phyloP scores from a whole-genome alignment of 2,797 vertebrate species.

The Syngnathus rostellatus region DNA sequence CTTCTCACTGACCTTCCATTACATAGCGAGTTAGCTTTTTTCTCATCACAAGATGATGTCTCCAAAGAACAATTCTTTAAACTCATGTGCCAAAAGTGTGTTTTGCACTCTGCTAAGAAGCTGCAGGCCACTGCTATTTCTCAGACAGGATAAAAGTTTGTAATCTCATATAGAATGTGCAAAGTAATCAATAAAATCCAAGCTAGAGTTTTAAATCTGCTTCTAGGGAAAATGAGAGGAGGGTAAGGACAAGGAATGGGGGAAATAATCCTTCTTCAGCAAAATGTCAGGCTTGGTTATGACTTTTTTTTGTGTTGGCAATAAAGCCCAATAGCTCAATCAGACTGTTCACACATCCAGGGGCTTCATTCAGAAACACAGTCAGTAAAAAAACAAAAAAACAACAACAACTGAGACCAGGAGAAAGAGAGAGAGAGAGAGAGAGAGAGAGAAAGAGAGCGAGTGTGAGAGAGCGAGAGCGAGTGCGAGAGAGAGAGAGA shows the following conservation, averaged over 20 bases:
- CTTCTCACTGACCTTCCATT: constrained; percentile 40
- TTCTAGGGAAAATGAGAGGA: constrained; percentile 35
- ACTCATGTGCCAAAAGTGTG: no score
- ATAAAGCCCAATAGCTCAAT: constrained; percentile 57
- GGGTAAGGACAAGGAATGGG: constrained; percentile 35
- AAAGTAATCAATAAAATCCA: constrained; percentile 43
- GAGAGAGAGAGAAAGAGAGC: constrained; percentile 10
- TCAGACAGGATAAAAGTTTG: constrained; percentile 21
- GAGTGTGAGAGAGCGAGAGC: constrained; percentile 14
- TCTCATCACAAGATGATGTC: constrained; percentile 40
- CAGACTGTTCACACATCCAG: constrained; percentile 54
- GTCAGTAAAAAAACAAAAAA: not conserved
- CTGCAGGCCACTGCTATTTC: constrained; percentile 1
- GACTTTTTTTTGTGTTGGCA: constrained; percentile 60
- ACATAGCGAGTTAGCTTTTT: constrained; percentile 40
- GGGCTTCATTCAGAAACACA: constrained; percentile 34
- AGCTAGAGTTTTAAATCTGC: constrained; percentile 50
- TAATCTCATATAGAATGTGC: constrained; percentile 15
- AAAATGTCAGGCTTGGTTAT: constrained; percentile 59
- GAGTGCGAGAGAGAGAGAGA: constrained; percentile 13
- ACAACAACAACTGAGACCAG: not conserved
- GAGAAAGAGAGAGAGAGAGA: not conserved
- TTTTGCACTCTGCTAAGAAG: not conserved
- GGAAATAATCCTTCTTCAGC: constrained; percentile 56
- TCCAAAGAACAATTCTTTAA: not conserved